Conservation (phyloP, 1,140 invertebrate species). For the Drosophila mayri region DNA sequence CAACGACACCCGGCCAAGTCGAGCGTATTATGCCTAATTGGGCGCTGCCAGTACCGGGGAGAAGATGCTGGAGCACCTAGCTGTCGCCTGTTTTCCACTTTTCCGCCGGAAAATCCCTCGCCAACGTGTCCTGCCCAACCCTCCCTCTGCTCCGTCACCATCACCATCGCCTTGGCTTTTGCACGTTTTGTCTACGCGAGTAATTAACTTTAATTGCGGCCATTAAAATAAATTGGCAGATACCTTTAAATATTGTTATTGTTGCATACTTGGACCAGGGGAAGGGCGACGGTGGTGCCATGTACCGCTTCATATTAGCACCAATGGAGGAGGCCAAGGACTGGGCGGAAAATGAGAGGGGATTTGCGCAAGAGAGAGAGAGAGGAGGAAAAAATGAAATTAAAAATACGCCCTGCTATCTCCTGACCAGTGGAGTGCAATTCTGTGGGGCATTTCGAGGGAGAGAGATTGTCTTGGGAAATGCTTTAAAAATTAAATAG, state of each 20-base stretch:
- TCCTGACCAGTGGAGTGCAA: conserved; percentile 30
- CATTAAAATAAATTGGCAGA: conserved; percentile 85
- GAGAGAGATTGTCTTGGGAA: not conserved
- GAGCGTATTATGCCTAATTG: conserved; percentile 83
- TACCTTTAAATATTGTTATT: conserved; percentile 85
- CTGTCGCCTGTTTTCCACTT: conserved; percentile 47
- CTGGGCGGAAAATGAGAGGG: conserved; percentile 1
- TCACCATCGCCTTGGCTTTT: conserved; percentile 59
- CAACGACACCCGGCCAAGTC: conserved; percentile 66
- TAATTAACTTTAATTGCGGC: conserved; percentile 85
- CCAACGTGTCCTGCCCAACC: not conserved
- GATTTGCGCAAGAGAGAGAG: conserved; percentile 26
- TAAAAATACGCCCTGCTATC: conserved; percentile 30
- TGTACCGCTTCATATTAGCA: conserved; percentile 43
- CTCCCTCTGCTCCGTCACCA: conserved; percentile 2
- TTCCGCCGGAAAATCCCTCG: conserved; percentile 16
- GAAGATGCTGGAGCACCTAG: conserved; percentile 53
- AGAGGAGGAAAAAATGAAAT: conserved; percentile 48
- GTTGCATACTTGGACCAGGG: conserved; percentile 70
- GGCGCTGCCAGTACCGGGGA: conserved; percentile 67
- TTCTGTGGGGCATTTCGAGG: conserved; percentile 17
- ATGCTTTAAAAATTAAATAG: conserved; percentile 5
- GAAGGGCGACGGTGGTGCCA: conserved; percentile 6
- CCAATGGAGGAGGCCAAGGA: conserved; percentile 2
- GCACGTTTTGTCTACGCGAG: conserved; percentile 84